Conservation (phyloP, 2,888 invertebrate species). For the Gerris lacustris region DNA sequence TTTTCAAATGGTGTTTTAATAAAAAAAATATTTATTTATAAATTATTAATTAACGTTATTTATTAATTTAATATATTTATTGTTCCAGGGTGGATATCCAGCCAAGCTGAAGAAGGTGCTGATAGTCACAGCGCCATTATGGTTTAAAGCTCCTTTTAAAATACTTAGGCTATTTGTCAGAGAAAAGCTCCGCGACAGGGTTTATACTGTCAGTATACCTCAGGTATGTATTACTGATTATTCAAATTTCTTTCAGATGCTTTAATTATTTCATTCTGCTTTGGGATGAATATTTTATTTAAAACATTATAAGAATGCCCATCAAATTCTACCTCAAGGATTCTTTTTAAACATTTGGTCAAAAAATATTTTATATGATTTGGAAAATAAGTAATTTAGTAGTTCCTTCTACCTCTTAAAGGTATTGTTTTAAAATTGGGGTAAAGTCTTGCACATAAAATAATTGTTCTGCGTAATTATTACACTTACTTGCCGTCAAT, state of each 20-base stretch:
- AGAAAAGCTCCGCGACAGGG: slow-evolving; percentile 88
- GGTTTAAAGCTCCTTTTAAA: slow-evolving; percentile 97
- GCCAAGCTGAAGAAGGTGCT: slow-evolving; percentile 92
- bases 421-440: too few relatives aligned
- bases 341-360: too few relatives aligned
- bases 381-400: too few relatives aligned
- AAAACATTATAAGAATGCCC: slow-evolving; percentile 2
- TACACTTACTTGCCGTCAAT: too few relatives aligned
- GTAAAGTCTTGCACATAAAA: too few relatives aligned
- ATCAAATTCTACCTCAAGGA: slow-evolving; percentile 4
- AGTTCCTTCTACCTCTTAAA: too few relatives aligned
- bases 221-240: slow-evolving; percentile 41
- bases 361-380: too few relatives aligned
- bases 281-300: background rate
- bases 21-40: too few relatives aligned
- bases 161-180: slow-evolving; percentile 87
- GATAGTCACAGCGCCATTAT: slow-evolving; percentile 91
- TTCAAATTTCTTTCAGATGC: background rate
- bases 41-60: too few relatives aligned
- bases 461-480: too few relatives aligned
- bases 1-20: background rate
- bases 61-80: too few relatives aligned
- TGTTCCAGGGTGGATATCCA: slow-evolving; percentile 82
- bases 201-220: slow-evolving; percentile 85
- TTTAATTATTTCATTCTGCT: background rate